Base-by-base conservation (phyloP, 2,888 invertebrate genomes). In the Campoplex nolae region DNA sequence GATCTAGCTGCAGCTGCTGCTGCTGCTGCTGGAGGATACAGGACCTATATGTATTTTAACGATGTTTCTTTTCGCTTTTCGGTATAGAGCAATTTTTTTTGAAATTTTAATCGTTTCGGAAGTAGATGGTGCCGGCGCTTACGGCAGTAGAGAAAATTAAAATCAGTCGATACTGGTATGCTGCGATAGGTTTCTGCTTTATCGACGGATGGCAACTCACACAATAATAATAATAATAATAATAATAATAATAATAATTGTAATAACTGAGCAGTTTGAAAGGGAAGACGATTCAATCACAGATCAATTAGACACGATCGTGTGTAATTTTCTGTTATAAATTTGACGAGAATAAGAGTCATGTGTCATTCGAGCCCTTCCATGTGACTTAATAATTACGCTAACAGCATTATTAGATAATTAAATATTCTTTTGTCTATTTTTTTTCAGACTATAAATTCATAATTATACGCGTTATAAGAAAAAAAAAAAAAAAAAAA, bases 241-340 rank as follows among this genome's bases (percentile, higher is more conserved):
- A 48, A 48, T 48, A 48, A 48, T 48, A 7, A 9, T 9, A 7
- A 42, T 9, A 8, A 9, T 42, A 8, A 42, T 42, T 42, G 9
- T 42, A 9, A 7, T 42, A 9, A 7, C 9, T 42, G 7, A 42
- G 9, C 2, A 48, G 48, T 48, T 48, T 48, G 13, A 48, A 48
- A 48, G 13, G 16, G 48, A 48, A 48, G 13, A 48, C 3, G 13
- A 48, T 2, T 51, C 18, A 4, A 6, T 1, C 8, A 23, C 0
- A n/a, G 8, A 56, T 56, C 4, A 4, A 32, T 32, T 32, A 62
- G 28, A 62, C 23, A 32, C 58, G 4, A 28, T 51, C 28, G 58
- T 28, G 13, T 62, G 58, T 62, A 62, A 62, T 62, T 62, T 62
- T 62, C 13, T 62, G 58, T 32, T 32, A 62, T 62, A 62, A 62